phyloP scores from a whole-genome alignment of 2,113 vertebrate genomes.

The Pipa parva region DNA sequence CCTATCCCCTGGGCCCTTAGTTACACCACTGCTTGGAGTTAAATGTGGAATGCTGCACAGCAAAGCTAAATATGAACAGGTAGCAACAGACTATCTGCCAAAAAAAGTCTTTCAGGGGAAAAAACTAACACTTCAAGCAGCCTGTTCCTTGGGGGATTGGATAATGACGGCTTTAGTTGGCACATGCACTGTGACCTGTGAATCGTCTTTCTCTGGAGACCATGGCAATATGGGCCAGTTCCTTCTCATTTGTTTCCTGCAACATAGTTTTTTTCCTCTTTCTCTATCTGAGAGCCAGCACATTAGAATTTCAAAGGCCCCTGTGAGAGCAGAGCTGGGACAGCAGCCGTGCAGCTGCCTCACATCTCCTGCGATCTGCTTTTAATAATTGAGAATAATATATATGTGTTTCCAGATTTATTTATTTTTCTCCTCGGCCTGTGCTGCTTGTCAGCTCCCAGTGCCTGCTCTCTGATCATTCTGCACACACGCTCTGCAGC shows the following conservation, averaged over 20 bases:
- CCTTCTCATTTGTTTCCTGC: conserved; percentile 26
- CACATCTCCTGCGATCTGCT: conserved; percentile 67
- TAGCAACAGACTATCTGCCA: background rate
- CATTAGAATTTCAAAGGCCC: conserved; percentile 59
- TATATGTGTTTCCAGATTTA: conserved; percentile 75
- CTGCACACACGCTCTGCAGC: conserved; percentile 55
- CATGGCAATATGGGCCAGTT: background rate
- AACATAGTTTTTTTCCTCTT: conserved; percentile 40
- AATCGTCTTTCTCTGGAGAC: conserved; percentile 6
- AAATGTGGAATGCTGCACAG: too few relatives aligned
- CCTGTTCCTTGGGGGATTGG: background rate
- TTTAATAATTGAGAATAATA: conserved; percentile 76
- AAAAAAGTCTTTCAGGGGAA: background rate
- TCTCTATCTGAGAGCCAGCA: conserved; percentile 54
- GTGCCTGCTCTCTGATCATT: conserved; percentile 72
- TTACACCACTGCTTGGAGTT: too few relatives aligned
- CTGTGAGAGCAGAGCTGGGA: conserved; percentile 50
- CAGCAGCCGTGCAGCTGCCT: conserved; percentile 61
- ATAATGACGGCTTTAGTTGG: conserved; percentile 13
- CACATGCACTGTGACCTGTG: conserved; percentile 21
- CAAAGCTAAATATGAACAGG: too few relatives aligned
- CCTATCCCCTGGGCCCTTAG: too few relatives aligned
- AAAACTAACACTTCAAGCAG: background rate
- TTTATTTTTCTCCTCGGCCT: conserved; percentile 48
- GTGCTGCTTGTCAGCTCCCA: conserved; percentile 70